Evolutionary conservation across 2,888 invertebrate genomes (phyloP).

Genomic region (Stenolophus ochropezus): DNA sequence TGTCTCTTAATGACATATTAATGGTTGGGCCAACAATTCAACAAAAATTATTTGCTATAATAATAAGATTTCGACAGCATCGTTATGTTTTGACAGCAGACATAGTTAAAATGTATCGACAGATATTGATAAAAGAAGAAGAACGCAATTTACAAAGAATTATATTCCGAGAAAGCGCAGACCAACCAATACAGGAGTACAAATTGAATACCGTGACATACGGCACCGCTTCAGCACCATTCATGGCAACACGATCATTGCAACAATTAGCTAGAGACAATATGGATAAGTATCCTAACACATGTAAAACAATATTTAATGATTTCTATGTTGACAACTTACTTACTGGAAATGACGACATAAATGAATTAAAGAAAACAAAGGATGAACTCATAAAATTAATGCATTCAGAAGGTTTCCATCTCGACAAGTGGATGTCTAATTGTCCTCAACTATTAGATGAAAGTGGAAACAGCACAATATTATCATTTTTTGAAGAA

Average conservation of each 20-base stretch:
- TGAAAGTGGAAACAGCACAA: not conserved
- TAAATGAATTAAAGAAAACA: conserved; percentile 28
- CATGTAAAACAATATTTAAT: conserved; percentile 45
- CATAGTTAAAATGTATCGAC: conserved; percentile 66
- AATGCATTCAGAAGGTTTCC: conserved; percentile 59
- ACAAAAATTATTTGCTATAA: conserved; percentile 64
- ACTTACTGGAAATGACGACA: conserved; percentile 59
- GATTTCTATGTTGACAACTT: conserved; percentile 64
- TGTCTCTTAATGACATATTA: conserved; percentile 65
- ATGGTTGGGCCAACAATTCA: conserved; percentile 66
- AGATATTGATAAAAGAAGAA: conserved; percentile 63
- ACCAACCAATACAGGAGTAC: conserved; percentile 60
- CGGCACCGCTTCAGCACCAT: conserved; percentile 63
- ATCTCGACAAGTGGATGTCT: conserved; percentile 61
- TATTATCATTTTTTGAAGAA: not conserved
- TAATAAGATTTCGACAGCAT: conserved; percentile 65
- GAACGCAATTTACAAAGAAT: conserved; percentile 64
- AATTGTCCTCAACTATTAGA: conserved; percentile 57
- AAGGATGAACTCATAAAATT: conserved; percentile 6
- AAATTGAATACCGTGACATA: conserved; percentile 64
- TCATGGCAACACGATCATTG: conserved; percentile 62
- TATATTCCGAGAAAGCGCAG: conserved; percentile 61
- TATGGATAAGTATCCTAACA: conserved; percentile 60
- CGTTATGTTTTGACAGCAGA: conserved; percentile 65
- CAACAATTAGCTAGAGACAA: conserved; percentile 61